phyloP scores from a whole-genome alignment of 2,888 invertebrate genomes.

The Silvanus unidentatus region DNA sequence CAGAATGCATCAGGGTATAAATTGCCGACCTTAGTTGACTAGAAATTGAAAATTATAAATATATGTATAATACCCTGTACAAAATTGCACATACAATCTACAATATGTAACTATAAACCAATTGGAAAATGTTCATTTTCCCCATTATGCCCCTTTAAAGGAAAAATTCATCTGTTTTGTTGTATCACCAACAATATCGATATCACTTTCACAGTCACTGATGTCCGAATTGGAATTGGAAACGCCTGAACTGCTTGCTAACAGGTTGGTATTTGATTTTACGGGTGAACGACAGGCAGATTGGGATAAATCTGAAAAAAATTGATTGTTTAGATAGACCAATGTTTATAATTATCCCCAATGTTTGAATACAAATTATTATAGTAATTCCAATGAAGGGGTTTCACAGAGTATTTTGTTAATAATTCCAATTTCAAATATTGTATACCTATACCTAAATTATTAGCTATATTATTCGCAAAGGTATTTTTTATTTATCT shows the following conservation, averaged over 20 bases:
- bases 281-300: background rate
- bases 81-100: conserved; percentile 3
- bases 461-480: no score
- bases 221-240: conserved; percentile 39
- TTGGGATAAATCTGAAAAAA: no score
- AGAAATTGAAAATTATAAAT: background rate
- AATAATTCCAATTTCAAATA: no score
- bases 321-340: no score
- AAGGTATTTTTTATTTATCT: no score
- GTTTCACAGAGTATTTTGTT: no score
- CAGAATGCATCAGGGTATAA: no score
- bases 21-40: no score
- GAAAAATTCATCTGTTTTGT: conserved; percentile 24
- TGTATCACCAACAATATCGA: conserved; percentile 56
- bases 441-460: no score
- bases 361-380: no score
- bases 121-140: background rate
- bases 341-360: no score
- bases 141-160: conserved; percentile 24
- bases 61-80: conserved; percentile 1
- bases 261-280: background rate
- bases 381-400: no score
- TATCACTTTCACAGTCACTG: conserved; percentile 58
- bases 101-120: background rate
- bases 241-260: conserved; percentile 17